These are phyloP conservation scores for Andrena chrysosceles DNA, from an alignment of 2,888 invertebrate species.

Conservation along the genomic window DNA sequence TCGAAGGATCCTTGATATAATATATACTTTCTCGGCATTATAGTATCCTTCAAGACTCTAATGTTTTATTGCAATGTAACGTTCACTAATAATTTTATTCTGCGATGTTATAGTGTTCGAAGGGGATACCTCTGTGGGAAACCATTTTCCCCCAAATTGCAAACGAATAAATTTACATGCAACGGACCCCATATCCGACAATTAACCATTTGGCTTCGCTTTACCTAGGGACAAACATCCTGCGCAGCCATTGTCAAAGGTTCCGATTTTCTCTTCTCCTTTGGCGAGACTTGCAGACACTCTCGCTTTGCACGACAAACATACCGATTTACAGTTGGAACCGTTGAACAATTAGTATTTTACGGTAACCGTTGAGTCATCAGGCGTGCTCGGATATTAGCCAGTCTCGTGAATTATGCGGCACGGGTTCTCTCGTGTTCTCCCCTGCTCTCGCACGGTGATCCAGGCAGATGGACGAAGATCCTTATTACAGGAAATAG, in stretches of 20 bases:
- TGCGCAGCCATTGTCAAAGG: not conserved
- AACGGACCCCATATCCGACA: not conserved
- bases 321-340: not conserved
- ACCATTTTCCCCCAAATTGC: not conserved
- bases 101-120: too few species aligned
- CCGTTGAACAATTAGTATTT: constrained; percentile 32
- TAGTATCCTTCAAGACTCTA: too few species aligned
- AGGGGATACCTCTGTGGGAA: too few species aligned
- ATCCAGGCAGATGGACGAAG: constrained; percentile 58
- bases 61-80: too few species aligned
- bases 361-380: constrained; percentile 14
- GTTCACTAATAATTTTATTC: too few species aligned
- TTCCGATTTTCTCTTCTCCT: not conserved
- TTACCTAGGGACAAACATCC: not conserved
- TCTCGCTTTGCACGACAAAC: constrained; percentile 10
- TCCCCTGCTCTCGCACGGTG: constrained; percentile 29
- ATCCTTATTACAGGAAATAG: constrained; percentile 75
- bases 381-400: constrained; percentile 27
- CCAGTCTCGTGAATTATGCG: constrained; percentile 47
- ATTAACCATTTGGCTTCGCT: not conserved
- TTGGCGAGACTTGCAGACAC: not conserved
- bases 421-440: constrained; percentile 26
- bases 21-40: too few species aligned
- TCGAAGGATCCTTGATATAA: too few species aligned
- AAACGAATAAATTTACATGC: not conserved